Percentiles rank a stretch among this genome's conserved stretches.
These are phyloP conservation scores for Myrmecobius fasciatus DNA, from an alignment of 2,113 vertebrate genomes.

Conservation along the genomic window DNA sequence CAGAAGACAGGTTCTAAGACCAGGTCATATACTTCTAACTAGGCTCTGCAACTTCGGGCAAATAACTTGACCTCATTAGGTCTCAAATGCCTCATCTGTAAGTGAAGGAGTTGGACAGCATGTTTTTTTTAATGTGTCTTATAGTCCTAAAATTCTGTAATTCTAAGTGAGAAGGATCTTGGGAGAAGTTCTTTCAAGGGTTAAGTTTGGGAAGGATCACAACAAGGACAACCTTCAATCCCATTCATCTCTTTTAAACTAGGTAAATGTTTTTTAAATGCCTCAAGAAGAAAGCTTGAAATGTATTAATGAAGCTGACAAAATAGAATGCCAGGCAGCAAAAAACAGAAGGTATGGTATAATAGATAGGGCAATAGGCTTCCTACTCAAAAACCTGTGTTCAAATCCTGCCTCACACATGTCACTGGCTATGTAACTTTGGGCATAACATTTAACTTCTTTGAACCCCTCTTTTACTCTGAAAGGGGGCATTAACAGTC, in stretches of 20 bases:
- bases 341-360: neutral
- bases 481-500: constrained; percentile 20
- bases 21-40: neutral
- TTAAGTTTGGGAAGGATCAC: neutral
- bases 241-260: neutral
- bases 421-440: constrained; percentile 14
- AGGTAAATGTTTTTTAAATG: too few species aligned
- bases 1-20: neutral
- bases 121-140: constrained; percentile 40
- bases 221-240: neutral
- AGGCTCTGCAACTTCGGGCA: constrained; percentile 7
- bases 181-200: neutral
- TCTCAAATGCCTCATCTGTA: constrained; percentile 45
- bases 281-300: too few species aligned
- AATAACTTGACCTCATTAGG: constrained; percentile 14
- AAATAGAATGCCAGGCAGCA: neutral
- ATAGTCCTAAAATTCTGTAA: neutral
- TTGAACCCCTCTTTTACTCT: constrained; percentile 35
- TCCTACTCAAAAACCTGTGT: neutral
- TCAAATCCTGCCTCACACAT: constrained; percentile 37
- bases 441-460: neutral
- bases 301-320: too few species aligned
- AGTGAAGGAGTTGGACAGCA: constrained; percentile 33
- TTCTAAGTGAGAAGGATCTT: neutral
- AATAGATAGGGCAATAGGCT: constrained; percentile 8